Conservation (phyloP, 2,888 invertebrate species). For the Aspidapion aeneum region DNA sequence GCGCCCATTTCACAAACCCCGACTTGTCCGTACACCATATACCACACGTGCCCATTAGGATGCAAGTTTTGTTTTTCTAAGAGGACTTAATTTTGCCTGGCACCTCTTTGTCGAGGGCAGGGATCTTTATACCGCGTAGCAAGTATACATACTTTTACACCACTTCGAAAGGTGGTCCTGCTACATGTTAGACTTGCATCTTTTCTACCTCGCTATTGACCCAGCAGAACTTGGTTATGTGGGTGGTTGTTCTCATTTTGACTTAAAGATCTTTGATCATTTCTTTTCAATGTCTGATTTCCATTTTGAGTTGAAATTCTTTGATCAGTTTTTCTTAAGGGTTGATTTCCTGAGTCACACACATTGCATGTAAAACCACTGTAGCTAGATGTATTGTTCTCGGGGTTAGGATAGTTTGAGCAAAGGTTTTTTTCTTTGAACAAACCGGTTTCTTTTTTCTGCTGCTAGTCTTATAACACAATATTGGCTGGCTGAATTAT, state of each 20-base stretch:
- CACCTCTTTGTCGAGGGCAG: too few relatives aligned
- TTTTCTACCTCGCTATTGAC: background rate
- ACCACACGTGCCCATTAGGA: too few relatives aligned
- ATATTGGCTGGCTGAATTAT: background rate
- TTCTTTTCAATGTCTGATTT: too few relatives aligned
- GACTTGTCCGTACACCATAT: too few relatives aligned
- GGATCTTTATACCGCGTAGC: too few relatives aligned
- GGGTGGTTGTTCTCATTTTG: background rate
- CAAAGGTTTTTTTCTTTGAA: background rate
- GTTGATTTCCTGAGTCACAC: background rate
- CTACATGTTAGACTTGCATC: background rate
- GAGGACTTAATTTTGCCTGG: too few relatives aligned
- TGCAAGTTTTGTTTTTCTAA: too few relatives aligned
- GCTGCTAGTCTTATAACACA: background rate
- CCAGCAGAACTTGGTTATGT: too few relatives aligned
- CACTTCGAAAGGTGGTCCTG: too few relatives aligned
- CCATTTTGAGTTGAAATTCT: background rate
- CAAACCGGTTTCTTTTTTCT: background rate
- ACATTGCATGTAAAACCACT: background rate
- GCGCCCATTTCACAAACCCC: too few relatives aligned
- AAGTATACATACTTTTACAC: too few relatives aligned
- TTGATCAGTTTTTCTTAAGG: background rate
- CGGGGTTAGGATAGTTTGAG: background rate
- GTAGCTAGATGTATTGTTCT: background rate
- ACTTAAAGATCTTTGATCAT: background rate